Evolutionary conservation across 2,113 vertebrate genomes (phyloP).

Genomic region (Anseranas semipalmata): DNA sequence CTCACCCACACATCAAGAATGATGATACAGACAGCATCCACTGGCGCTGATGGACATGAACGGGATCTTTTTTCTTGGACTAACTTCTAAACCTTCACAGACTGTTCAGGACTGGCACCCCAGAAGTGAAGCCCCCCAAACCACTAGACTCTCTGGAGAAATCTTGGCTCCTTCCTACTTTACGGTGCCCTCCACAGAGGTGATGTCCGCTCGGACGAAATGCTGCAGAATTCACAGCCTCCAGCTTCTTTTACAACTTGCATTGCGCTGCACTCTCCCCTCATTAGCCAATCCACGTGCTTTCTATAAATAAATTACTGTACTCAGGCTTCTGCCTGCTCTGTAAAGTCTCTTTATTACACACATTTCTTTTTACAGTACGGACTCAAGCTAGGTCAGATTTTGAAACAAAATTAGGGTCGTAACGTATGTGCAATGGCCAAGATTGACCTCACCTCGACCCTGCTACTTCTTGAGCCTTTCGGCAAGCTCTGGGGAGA

Average conservation of each 20-base stretch:
- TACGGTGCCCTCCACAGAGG: background rate
- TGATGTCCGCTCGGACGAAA: background rate
- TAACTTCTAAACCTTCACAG: background rate
- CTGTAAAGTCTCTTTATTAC: constrained; percentile 15
- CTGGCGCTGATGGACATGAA: background rate
- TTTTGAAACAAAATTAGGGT: constrained; percentile 18
- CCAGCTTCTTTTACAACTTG: background rate
- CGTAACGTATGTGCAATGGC: background rate
- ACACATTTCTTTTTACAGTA: constrained; percentile 38
- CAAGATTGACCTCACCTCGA: constrained; percentile 28
- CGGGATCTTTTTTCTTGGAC: background rate
- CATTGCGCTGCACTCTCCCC: background rate
- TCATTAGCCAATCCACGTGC: constrained; percentile 3
- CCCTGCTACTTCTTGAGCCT: background rate
- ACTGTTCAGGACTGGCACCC: background rate
- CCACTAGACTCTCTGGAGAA: background rate
- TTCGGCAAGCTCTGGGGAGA: constrained; percentile 6
- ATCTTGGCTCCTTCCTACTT: background rate
- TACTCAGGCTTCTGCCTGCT: constrained; percentile 2
- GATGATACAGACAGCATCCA: background rate
- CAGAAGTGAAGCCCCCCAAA: background rate
- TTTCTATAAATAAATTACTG: constrained; percentile 60
- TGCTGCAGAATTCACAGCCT: background rate
- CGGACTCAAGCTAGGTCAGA: background rate
- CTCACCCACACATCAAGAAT: background rate